A percentile compares a stretch with the other conserved stretches of the same genome.
These are phyloP conservation scores for Drosophila tsacasi DNA, from an alignment of 1,140 invertebrate genomes.

Conservation along the genomic window DNA sequence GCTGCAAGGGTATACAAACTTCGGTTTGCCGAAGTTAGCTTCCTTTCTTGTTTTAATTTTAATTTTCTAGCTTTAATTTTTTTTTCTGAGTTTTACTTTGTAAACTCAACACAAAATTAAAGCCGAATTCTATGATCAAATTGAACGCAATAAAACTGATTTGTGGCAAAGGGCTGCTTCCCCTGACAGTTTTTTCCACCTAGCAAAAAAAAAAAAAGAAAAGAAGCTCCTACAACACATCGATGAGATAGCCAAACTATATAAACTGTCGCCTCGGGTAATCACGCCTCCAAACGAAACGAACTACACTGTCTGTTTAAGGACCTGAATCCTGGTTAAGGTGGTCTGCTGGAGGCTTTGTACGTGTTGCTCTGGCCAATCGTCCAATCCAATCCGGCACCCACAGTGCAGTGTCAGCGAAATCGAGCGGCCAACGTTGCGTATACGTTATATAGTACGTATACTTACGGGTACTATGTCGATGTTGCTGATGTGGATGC, in stretches of 20 bases:
- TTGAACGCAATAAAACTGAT: conserved; percentile 7
- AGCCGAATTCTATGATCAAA: not conserved
- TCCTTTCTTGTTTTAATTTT: too few relatives aligned
- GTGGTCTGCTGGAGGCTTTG: conserved; percentile 11
- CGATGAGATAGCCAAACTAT: conserved; percentile 22
- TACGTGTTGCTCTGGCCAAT: conserved; percentile 49
- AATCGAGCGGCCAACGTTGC: conserved; percentile 29
- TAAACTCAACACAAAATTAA: not conserved
- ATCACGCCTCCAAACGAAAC: conserved; percentile 31
- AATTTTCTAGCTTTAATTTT: not conserved
- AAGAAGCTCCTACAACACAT: not conserved
- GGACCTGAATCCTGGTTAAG: not conserved
- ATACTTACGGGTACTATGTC: conserved; percentile 14
- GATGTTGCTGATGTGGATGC: conserved; percentile 35
- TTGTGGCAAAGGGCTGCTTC: conserved; percentile 8
- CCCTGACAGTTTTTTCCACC: conserved; percentile 14
- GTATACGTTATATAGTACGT: conserved; percentile 28
- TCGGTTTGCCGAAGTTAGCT: too few relatives aligned
- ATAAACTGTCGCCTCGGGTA: conserved; percentile 40
- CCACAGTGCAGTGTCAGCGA: conserved; percentile 37
- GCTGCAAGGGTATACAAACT: too few relatives aligned
- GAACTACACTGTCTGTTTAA: conserved; percentile 3
- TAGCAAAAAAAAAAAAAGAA: not conserved
- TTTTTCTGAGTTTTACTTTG: not conserved
- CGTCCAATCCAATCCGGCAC: conserved; percentile 1